Conservation (phyloP, 2,888 invertebrate genomes). For the Chrysodeixis includens region DNA sequence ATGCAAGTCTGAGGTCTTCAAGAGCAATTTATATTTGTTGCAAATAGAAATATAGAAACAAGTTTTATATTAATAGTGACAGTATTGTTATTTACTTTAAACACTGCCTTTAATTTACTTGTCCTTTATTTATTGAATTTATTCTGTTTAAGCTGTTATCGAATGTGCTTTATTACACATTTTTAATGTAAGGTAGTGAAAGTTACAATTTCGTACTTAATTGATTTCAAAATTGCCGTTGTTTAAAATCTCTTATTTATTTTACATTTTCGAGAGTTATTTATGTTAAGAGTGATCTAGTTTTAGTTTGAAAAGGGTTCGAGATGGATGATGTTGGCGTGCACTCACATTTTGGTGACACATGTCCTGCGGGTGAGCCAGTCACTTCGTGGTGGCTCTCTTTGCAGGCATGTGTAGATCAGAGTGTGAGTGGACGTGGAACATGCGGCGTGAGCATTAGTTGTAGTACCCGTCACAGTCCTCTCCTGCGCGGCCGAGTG, state of each 20-base stretch:
- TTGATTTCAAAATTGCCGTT: conserved; percentile 27
- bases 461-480: conserved; percentile 9
- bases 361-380: not conserved
- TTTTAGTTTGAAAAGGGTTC: conserved; percentile 14
- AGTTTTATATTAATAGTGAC: not conserved
- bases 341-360: conserved; percentile 10
- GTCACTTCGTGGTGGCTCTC: not conserved
- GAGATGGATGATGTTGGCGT: conserved; percentile 20
- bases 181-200: not conserved
- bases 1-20: not conserved
- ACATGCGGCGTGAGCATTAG: conserved; percentile 12
- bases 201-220: not conserved
- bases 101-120: conserved; percentile 2
- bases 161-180: not conserved
- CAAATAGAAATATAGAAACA: not conserved
- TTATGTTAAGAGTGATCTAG: conserved; percentile 17
- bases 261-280: conserved; percentile 9
- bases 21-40: conserved; percentile 1
- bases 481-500: conserved; percentile 11
- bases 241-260: conserved; percentile 23
- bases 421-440: conserved; percentile 15
- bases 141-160: not conserved
- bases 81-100: not conserved
- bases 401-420: not conserved
- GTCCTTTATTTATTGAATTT: not conserved